These are phyloP conservation scores for Protomyctophum bolini DNA, from an alignment of 2,113 vertebrate species.

Conservation along the genomic window DNA sequence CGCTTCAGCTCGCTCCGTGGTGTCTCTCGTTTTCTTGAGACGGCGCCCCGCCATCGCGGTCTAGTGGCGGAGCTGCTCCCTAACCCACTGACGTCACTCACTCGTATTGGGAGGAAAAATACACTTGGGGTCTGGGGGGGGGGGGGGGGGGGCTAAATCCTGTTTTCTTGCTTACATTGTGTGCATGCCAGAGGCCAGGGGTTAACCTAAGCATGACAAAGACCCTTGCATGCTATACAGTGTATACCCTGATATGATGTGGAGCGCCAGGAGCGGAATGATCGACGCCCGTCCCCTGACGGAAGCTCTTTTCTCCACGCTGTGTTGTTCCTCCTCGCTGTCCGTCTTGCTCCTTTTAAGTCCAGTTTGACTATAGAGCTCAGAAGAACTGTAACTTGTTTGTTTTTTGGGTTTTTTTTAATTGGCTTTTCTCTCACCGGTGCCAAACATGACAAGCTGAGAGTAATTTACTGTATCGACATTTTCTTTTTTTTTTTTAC, in stretches of 20 bases:
- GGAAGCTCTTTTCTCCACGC: slow-evolving; percentile 45
- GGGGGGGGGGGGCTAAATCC: neutral
- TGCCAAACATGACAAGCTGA: slow-evolving; percentile 50
- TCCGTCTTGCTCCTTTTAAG: slow-evolving; percentile 15
- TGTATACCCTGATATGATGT: slow-evolving; percentile 47
- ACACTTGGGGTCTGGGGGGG: no score
- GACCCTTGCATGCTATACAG: slow-evolving; percentile 69
- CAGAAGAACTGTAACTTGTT: slow-evolving; percentile 31
- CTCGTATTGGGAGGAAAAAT: no score
- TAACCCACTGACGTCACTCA: no score
- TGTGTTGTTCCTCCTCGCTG: slow-evolving; percentile 29
- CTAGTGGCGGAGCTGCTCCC: no score
- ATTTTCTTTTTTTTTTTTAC: no score
- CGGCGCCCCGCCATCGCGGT: no score
- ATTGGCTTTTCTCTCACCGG: slow-evolving; percentile 42
- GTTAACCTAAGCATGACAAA: slow-evolving; percentile 73
- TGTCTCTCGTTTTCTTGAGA: no score
- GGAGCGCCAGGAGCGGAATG: slow-evolving; percentile 55
- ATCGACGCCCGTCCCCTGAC: slow-evolving; percentile 38
- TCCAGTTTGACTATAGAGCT: slow-evolving; percentile 43
- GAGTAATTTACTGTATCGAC: no score
- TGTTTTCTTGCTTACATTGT: slow-evolving; percentile 54
- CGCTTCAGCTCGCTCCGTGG: no score
- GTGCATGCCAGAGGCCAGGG: slow-evolving; percentile 71
- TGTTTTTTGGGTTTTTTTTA: slow-evolving; percentile 27